Conservation (phyloP, 2,113 vertebrate species). For the Cathartes aura region DNA sequence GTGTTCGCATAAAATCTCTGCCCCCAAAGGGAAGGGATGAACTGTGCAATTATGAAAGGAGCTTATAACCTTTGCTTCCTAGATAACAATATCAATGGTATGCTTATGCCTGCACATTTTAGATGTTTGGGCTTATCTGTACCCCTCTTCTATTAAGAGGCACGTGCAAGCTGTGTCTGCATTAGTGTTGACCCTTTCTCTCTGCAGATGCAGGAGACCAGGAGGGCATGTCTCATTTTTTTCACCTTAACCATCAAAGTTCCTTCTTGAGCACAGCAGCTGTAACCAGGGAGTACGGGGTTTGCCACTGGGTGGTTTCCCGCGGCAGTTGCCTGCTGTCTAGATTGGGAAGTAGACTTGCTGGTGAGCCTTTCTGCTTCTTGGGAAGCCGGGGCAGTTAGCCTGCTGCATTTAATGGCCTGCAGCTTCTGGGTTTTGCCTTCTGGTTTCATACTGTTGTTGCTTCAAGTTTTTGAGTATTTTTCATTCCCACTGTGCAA, state of each 20-base stretch:
- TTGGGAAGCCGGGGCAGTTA: background rate
- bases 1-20: background rate
- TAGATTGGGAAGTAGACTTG: background rate
- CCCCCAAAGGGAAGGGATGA: background rate
- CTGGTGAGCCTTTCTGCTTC: background rate
- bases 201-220: background rate
- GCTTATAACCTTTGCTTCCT: background rate
- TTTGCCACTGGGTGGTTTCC: background rate
- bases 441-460: background rate
- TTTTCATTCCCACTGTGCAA: background rate
- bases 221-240: background rate
- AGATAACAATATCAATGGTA: background rate
- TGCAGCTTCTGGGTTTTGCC: background rate
- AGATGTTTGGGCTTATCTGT: background rate
- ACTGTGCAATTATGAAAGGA: background rate
- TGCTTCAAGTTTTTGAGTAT: background rate
- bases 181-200: background rate
- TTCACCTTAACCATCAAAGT: background rate
- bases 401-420: background rate
- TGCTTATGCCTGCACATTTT: background rate
- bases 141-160: background rate
- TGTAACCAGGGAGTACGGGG: background rate
- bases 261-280: background rate
- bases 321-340: background rate
- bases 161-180: background rate